Base-by-base conservation (phyloP, 2,113 vertebrate species). In the Panthera leo region DNA sequence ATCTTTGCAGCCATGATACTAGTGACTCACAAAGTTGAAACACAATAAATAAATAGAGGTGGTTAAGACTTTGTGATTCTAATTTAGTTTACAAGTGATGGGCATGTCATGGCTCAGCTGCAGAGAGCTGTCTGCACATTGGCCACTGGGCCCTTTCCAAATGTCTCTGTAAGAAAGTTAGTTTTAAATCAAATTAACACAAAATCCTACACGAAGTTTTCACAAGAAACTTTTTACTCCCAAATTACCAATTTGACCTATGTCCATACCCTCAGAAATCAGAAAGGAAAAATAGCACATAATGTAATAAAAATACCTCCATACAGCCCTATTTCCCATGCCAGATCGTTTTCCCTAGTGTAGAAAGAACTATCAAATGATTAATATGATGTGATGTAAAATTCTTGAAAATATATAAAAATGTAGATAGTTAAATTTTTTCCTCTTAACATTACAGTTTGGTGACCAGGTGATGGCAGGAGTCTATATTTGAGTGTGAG, bases 121-220 rank as follows among this genome's bases (percentile, higher is more conserved):
- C 19, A 76, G 23, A 89, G 84, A 95, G n/a, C 36, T 92, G 27
- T n/a, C n/a, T 58, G 5, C 36, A 90, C 23, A 14, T 7, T 73
- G 55, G 25, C 34, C 21, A 19, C 16, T 6, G 16, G 45, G 19
- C 12, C n/a, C 39, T 85, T 78, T n/a, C 65, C 63, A 94, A 48
- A 88, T 21, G n/a, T 31, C n/a, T 95, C 45, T 65, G 7, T n/a
- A 34, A 5, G 10, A 70, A 85, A 53, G 36, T 82, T 85, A 36
- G 23, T 53, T 97, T 89, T 80, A 94, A 83, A 76, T 65, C 68
- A 92, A 55, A 21, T 76, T 65, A 94, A 86, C 8, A 55, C 18
- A 61, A 7, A 29, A 61, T 9, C 53, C 78, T 63, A 13, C 53
- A 55, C 63, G 31, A 51, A 5, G 5, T 90, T 97, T 97, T 91